Percentiles rank a stretch among this genome's conserved stretches.
phyloP scores from a whole-genome alignment of 2,888 invertebrate species.

The Drosophila neotestacea region DNA sequence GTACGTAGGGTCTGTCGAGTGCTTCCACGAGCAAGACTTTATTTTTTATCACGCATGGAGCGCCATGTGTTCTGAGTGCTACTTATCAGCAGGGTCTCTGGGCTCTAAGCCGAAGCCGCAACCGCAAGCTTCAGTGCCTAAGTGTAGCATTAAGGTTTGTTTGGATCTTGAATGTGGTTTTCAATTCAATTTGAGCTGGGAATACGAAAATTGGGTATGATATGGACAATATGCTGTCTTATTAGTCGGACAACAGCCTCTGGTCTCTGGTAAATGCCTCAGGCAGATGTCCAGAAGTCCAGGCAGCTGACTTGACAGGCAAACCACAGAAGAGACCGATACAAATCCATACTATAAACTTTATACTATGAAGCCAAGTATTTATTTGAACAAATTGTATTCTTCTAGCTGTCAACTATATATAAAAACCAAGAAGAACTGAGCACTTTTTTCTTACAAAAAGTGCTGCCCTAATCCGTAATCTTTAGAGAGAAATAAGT shows the following conservation, averaged over 20 bases:
- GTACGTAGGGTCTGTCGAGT: background rate
- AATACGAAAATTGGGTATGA: constrained; percentile 1
- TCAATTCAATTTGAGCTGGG: constrained; percentile 23
- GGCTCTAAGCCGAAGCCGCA: constrained; percentile 1
- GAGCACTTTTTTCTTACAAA: no score
- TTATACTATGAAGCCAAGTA: no score
- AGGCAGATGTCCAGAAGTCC: constrained; percentile 24
- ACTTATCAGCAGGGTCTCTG: constrained; percentile 29
- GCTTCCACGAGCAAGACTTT: background rate
- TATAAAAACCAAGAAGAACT: no score
- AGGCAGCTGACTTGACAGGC: constrained; percentile 25
- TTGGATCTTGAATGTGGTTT: constrained; percentile 23
- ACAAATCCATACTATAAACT: background rate
- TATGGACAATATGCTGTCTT: constrained; percentile 24
- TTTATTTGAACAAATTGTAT: no score
- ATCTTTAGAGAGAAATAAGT: background rate
- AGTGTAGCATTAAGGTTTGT: constrained; percentile 39
- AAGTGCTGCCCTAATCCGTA: no score
- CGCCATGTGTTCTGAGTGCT: constrained; percentile 48
- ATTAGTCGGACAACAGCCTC: constrained; percentile 48
- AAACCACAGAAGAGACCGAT: background rate
- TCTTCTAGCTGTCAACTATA: no score
- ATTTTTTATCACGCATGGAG: constrained; percentile 24
- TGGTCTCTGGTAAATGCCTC: constrained; percentile 3
- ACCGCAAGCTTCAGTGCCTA: constrained; percentile 51